Percentiles rank a stretch among this genome's conserved stretches.
These are phyloP conservation scores for Oligia strigilis DNA, from an alignment of 2,888 invertebrate genomes.

Conservation along the genomic window DNA sequence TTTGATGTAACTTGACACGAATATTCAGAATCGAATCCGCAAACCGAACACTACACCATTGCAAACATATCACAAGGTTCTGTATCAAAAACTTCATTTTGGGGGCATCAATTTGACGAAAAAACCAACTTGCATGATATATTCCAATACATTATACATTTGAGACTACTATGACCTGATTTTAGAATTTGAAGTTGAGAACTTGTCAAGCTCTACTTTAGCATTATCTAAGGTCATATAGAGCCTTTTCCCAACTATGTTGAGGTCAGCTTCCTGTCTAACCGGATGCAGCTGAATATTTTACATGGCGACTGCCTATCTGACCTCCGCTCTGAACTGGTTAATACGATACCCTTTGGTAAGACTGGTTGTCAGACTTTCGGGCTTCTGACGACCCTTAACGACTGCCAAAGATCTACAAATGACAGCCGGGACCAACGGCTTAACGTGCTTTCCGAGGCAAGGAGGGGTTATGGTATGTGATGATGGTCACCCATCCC, in stretches of 20 bases:
- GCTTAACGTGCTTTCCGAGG: not conserved
- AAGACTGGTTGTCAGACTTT: not conserved
- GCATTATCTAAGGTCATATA: too few relatives aligned
- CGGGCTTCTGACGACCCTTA: not conserved
- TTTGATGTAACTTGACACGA: not conserved
- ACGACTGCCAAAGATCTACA: not conserved
- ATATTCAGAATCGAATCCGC: not conserved
- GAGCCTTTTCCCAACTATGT: too few relatives aligned
- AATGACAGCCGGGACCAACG: not conserved
- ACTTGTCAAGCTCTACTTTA: too few relatives aligned
- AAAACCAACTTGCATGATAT: not conserved
- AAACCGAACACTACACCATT: not conserved
- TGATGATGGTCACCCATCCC: not conserved
- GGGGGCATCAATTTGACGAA: not conserved
- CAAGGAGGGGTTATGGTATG: not conserved
- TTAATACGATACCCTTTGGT: not conserved
- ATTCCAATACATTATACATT: not conserved
- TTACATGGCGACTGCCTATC: too few relatives aligned
- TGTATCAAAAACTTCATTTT: not conserved
- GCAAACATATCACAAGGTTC: not conserved
- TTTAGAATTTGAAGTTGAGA: too few relatives aligned
- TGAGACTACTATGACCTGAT: too few relatives aligned
- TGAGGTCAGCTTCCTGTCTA: too few relatives aligned
- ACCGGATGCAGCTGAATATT: too few relatives aligned
- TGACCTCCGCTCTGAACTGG: too few relatives aligned